Percentiles rank a stretch among this genome's conserved stretches.
Evolutionary conservation across 2,113 vertebrate genomes (phyloP).

Genomic region (Ophiodon elongatus): DNA sequence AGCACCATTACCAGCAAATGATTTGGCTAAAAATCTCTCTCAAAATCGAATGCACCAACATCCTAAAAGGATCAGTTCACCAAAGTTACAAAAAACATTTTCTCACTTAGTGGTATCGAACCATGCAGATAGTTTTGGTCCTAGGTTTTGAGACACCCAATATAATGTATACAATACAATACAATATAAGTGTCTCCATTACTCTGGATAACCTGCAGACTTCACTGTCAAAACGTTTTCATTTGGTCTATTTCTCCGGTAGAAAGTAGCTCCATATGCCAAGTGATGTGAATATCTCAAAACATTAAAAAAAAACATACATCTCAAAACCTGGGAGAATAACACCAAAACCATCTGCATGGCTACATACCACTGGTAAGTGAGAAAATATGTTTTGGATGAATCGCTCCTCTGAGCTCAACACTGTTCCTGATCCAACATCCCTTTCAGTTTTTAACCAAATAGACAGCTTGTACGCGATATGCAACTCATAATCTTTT

Average conservation of each 20-base stretch:
- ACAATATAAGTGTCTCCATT: conserved; percentile 12
- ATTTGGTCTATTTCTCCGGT: neutral
- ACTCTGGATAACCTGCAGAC: neutral
- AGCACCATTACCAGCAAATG: neutral
- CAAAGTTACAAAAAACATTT: neutral
- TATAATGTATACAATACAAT: too few relatives aligned
- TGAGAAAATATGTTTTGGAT: conserved; percentile 2
- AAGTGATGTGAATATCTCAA: conserved; percentile 10
- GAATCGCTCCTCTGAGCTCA: conserved; percentile 25
- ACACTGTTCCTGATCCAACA: conserved; percentile 29
- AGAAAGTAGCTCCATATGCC: neutral
- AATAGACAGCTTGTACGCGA: conserved; percentile 22
- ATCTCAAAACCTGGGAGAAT: neutral
- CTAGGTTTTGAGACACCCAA: neutral
- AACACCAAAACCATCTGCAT: conserved; percentile 3
- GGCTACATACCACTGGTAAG: conserved; percentile 3
- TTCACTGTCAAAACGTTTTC: neutral
- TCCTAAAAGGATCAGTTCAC: neutral
- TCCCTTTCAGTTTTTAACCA: conserved; percentile 40
- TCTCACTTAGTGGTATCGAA: neutral
- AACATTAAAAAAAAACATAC: neutral
- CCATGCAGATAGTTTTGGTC: neutral
- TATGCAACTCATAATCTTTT: conserved; percentile 33
- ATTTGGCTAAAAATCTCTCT: neutral
- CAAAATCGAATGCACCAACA: neutral